Conservation (phyloP, 2,113 vertebrate genomes). For the Sciurus niger region DNA sequence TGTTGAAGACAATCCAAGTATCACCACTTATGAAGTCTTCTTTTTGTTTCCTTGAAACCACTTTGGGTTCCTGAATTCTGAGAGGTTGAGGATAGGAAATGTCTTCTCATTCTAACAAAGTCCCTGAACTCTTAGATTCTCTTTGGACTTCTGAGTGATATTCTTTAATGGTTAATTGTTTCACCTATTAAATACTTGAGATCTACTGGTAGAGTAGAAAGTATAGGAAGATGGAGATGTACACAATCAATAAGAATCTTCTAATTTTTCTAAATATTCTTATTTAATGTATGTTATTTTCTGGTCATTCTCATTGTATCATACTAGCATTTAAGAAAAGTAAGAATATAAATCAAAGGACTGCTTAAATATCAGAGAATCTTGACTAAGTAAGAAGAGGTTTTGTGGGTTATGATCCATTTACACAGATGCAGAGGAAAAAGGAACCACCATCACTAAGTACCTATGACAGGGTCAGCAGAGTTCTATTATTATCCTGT, state of each 20-base stretch:
- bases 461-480: not conserved
- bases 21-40: not conserved
- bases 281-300: not conserved
- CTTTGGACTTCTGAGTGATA: not conserved
- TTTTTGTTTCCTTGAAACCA: constrained; percentile 41
- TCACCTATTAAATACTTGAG: constrained; percentile 10
- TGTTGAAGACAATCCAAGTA: not conserved
- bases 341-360: not conserved
- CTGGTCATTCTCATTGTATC: not conserved
- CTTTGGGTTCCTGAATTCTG: not conserved
- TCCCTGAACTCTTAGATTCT: not conserved
- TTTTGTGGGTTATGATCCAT: not conserved
- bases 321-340: not conserved
- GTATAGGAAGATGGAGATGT: not conserved
- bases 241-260: not conserved
- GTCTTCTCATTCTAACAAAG: constrained; percentile 19
- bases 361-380: constrained; percentile 19
- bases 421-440: not conserved
- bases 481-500: not conserved
- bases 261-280: constrained; percentile 6
- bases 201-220: not conserved
- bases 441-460: not conserved
- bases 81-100: not conserved
- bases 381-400: not conserved
- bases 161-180: not conserved